These are phyloP conservation scores for Phalanger gymnotis DNA, from an alignment of 2,797 vertebrate genomes.

Conservation along the genomic window DNA sequence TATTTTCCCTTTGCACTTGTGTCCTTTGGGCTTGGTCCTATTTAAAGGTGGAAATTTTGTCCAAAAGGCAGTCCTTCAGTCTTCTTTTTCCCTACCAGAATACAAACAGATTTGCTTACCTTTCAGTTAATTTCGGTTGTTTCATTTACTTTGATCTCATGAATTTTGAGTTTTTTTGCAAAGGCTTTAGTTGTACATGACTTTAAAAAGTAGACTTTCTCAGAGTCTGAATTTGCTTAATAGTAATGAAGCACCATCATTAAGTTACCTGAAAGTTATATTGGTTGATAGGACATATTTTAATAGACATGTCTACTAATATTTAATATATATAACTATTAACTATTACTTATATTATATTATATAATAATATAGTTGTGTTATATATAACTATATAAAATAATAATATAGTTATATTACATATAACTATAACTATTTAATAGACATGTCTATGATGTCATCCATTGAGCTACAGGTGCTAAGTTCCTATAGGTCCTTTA, in stretches of 20 bases:
- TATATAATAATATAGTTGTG: too few species aligned
- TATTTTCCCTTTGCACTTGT: too few species aligned
- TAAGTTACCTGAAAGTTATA: slow-evolving; percentile 16
- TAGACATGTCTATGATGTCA: too few species aligned
- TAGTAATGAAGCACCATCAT: background rate
- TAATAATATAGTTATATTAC: too few species aligned
- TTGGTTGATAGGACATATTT: slow-evolving; percentile 6
- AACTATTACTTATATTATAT: too few species aligned
- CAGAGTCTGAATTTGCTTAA: background rate
- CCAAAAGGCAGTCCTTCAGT: background rate
- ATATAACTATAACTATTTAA: too few species aligned
- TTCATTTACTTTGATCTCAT: background rate
- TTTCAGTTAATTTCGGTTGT: background rate
- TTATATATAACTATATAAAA: too few species aligned
- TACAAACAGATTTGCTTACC: background rate
- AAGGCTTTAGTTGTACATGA: background rate
- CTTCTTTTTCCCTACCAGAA: background rate
- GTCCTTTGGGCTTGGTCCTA: background rate
- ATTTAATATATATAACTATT: too few species aligned
- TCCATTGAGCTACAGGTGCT: background rate
- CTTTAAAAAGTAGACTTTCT: slow-evolving; percentile 39
- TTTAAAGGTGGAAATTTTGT: background rate
- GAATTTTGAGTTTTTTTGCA: slow-evolving; percentile 2
- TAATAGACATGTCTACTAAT: slow-evolving; percentile 22
- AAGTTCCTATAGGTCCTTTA: background rate